Percentiles rank a stretch among this genome's conserved stretches.
phyloP scores from a whole-genome alignment of 2,888 invertebrate genomes.

The Isotomurus palustris region DNA sequence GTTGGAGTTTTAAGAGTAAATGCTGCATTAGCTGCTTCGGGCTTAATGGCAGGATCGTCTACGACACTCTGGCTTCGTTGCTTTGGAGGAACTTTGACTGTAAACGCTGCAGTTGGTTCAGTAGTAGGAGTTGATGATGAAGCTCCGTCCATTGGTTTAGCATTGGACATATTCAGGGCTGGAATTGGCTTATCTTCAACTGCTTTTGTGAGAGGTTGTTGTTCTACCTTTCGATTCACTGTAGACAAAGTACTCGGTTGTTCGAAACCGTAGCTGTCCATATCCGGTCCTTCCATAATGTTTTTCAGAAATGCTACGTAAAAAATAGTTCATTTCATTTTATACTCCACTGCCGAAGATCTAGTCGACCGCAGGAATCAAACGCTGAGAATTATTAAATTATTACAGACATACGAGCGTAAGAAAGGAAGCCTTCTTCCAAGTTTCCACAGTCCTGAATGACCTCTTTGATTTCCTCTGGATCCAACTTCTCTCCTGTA shows the following conservation, averaged over 20 bases:
- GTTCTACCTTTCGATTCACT: constrained; percentile 3
- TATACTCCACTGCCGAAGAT: too few species aligned
- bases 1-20: constrained; percentile 1
- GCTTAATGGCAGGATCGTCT: too few species aligned
- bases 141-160: too few species aligned
- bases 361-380: too few species aligned
- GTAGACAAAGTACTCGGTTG: constrained; percentile 1
- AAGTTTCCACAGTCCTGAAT: constrained; percentile 18
- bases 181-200: constrained; percentile 1
- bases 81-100: background rate
- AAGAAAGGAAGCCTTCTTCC: constrained; percentile 14
- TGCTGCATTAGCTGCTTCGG: background rate
- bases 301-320: constrained; percentile 17
- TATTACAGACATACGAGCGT: constrained; percentile 22
- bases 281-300: constrained; percentile 15
- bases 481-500: constrained; percentile 25
- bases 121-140: too few species aligned
- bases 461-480: constrained; percentile 22
- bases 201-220: background rate
- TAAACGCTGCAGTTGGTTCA: background rate
- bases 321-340: background rate
- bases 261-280: too few species aligned
- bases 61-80: background rate
- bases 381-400: too few species aligned
- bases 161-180: too few species aligned